Percentiles rank a stretch among this genome's conserved stretches.
Conservation (phyloP, 1,140 invertebrate genomes). For the Nephila pilipes region DNA sequence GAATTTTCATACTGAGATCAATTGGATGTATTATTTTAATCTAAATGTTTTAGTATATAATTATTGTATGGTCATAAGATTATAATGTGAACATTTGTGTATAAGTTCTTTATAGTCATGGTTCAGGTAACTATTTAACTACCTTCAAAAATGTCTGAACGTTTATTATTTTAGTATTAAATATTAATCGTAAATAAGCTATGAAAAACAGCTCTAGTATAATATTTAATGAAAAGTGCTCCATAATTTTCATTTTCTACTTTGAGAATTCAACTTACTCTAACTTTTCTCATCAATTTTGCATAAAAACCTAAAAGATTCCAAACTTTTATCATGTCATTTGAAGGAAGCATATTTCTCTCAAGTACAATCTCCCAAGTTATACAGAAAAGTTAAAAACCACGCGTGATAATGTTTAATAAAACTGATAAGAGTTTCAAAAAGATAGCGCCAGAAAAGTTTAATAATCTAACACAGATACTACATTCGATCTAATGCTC, state of each 20-base stretch:
- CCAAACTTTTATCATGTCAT: conserved; percentile 6
- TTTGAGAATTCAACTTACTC: not conserved
- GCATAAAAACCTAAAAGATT: conserved; percentile 10
- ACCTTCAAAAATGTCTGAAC: too few relatives aligned
- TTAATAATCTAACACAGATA: conserved; percentile 48
- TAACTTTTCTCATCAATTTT: conserved; percentile 43
- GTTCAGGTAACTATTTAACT: too few relatives aligned
- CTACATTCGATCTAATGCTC: conserved; percentile 35
- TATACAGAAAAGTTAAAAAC: conserved; percentile 24
- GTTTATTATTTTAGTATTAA: too few relatives aligned
- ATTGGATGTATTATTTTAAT: too few relatives aligned
- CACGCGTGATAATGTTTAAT: conserved; percentile 49
- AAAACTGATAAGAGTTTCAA: conserved; percentile 63
- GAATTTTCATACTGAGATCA: too few relatives aligned
- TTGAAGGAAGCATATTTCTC: conserved; percentile 4
- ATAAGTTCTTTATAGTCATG: too few relatives aligned
- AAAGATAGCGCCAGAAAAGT: conserved; percentile 52
- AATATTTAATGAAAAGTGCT: not conserved
- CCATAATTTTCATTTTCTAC: not conserved
- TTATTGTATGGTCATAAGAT: too few relatives aligned
- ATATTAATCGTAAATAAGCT: too few relatives aligned
- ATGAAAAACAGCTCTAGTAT: too few relatives aligned
- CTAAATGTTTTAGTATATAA: too few relatives aligned
- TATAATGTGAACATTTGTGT: too few relatives aligned
- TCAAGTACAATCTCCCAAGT: not conserved